Conservation (phyloP, 2,113 vertebrate genomes). For the Myotis lucifugus region DNA sequence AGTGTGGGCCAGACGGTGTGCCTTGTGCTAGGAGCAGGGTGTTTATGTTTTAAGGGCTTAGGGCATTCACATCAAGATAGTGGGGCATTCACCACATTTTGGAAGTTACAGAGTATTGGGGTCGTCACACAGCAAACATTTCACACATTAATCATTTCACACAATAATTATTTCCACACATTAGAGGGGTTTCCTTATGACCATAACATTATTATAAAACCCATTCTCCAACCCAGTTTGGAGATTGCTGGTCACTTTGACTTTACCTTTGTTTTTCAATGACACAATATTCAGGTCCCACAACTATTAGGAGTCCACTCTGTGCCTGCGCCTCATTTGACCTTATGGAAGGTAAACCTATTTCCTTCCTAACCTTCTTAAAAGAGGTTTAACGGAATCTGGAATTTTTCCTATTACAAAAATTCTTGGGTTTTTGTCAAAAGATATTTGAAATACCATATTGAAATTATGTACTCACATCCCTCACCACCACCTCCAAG, state of each 20-base stretch:
- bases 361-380: slow-evolving; percentile 32
- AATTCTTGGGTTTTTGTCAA: slow-evolving; percentile 75
- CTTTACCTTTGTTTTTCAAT: slow-evolving; percentile 27
- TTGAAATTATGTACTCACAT: slow-evolving; percentile 75
- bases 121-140: no score
- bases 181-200: no score
- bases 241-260: background rate
- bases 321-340: slow-evolving; percentile 1
- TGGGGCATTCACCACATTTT: no score
- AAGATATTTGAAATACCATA: slow-evolving; percentile 75
- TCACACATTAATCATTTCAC: no score
- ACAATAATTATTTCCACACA: no score
- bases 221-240: background rate
- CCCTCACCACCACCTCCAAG: slow-evolving; percentile 67
- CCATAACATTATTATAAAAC: no score
- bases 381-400: slow-evolving; percentile 66
- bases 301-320: background rate
- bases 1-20: no score
- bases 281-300: background rate
- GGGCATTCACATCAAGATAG: no score
- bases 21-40: no score
- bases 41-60: no score
- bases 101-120: no score
- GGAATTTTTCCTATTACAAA: slow-evolving; percentile 65
- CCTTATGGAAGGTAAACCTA: slow-evolving; percentile 22